Base-by-base conservation (phyloP, 2,797 vertebrate genomes). In the Acridotheres tristis region DNA sequence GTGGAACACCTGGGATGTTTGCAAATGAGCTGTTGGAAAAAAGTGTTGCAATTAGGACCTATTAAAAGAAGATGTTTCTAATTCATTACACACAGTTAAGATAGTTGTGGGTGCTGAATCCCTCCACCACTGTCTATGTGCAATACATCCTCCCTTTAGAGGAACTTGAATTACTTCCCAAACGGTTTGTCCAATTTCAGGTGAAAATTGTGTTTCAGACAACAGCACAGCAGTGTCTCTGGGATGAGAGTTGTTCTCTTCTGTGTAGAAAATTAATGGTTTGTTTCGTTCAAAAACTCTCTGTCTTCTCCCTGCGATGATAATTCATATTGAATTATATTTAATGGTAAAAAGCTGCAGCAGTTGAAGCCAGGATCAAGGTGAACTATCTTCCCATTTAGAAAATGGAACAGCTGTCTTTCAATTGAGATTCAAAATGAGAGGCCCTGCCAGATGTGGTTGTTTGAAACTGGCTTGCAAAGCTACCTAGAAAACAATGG, bases 271-370 rank as follows among this genome's bases (percentile, higher is more conserved):
- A 96, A 94, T 93, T 94, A 95, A 93, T 85, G 72, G 62, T 62
- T 92, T 92, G 48, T 88, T 97, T 95, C 92, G 87, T 92, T 92
- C 87, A 93, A 88, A 72, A 55, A 69, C n/a, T 83, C 14, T 74
- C 34, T 75, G 38, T 85, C 87, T 90, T 97, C 69, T 96, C 36
- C 47, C 51, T 6, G 2, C 34, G 75, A 63, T 93, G 92, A 91
- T 92, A 94, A 95, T 93, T 88, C 83, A 62, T 92, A 94, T 87
- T 38, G 80, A 94, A 78, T 94, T 96, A 73, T 81, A 88, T 92
- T 90, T 91, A 88, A 91, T 68, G 58, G 82, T 66, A 85, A 88
- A 94, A 91, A 75, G 13, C 68, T 85, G 57, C 87, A 89, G 68
- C 81, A 92, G 57, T 61, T 80, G 84, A 92, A 94, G 29, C 45